Evolutionary conservation across 2,888 invertebrate species (phyloP).

Genomic region (Perizoma flavofasciatum): DNA sequence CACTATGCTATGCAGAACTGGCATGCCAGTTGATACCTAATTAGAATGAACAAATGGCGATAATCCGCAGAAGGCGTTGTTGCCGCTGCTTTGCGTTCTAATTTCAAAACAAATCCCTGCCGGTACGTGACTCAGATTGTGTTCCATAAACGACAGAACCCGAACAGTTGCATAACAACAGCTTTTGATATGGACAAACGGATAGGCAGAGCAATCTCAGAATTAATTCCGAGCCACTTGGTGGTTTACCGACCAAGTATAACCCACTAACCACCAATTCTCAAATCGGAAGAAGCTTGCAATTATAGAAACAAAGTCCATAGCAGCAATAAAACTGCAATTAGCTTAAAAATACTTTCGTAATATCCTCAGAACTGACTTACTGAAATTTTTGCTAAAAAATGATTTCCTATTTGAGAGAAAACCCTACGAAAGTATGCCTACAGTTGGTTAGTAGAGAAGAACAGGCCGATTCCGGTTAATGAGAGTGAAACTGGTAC

Average conservation of each 20-base stretch:
- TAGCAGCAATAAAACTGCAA: background rate
- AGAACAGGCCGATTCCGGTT: constrained; percentile 55
- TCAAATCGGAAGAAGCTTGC: background rate
- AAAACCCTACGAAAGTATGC: constrained; percentile 6
- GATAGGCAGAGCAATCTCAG: constrained; percentile 1
- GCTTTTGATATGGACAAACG: constrained; percentile 23
- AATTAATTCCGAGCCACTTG: background rate
- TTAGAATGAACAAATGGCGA: constrained; percentile 72
- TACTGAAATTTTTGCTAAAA: too few species aligned
- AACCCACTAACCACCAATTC: background rate
- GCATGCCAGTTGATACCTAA: constrained; percentile 47
- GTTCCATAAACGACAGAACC: constrained; percentile 70
- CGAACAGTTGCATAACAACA: constrained; percentile 61
- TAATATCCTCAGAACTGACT: too few species aligned
- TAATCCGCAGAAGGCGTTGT: constrained; percentile 76
- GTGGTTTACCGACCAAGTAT: too few species aligned
- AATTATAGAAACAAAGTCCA: too few species aligned
- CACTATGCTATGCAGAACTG: constrained; percentile 15
- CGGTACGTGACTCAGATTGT: constrained; percentile 81
- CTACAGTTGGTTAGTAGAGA: constrained; percentile 42
- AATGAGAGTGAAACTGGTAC: constrained; percentile 71
- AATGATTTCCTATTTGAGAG: background rate
- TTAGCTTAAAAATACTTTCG: background rate
- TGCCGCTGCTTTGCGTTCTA: constrained; percentile 72
- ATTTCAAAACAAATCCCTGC: constrained; percentile 82